Base-by-base conservation (phyloP, 2,113 vertebrate species). In the Macrotis lagotis region DNA sequence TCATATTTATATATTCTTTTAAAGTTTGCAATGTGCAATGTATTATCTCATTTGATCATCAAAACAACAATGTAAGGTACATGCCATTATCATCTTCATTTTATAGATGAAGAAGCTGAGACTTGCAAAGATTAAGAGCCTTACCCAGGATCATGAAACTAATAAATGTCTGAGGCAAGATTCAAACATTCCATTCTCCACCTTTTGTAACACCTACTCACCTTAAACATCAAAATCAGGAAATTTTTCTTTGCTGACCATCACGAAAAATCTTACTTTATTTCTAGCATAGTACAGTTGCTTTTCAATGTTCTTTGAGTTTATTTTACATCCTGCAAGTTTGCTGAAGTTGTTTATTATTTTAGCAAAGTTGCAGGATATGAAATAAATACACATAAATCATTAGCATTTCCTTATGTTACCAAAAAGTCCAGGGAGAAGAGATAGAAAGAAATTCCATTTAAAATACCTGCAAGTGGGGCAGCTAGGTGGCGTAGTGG, bases 191-290 rank as follows among this genome's bases (percentile, higher is more conserved):
- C 24, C n/a, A 22, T 6, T 22, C 1, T 66, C 12, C 22, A n/a
- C n/a, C 6, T 83, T 44, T 83, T 83, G 19, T 83, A 44, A 44
- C 14, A 22, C 6, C 6, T 44, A 44, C 19, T 26, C 51, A 91
- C 90, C 91, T 91, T 74, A 89, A 96, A 91, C 94, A 91, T 91
- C 96, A 7, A 74, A 92, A 7, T 66, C 91, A 89, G 89, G 88
- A 47, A 26, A 12, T 0, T 0, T 0, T 4, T 1, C 49, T 49
- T 11, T 83, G 24, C 22, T 89, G 3, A 11, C 52, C 55, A 24
- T 96, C 95, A 48, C 88, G n/a, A 25, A 95, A 44, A 83, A 44
- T 83, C 94, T 74, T 94, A 53, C 66, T 44, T 83, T 19, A 83
- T 44, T 83, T 44, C 19, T 44, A 8, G 37, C 48, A 88, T 9